These are phyloP conservation scores for Enteromius unitaeniatus DNA, from an alignment of 2,797 vertebrate species.

Conservation along the genomic window DNA sequence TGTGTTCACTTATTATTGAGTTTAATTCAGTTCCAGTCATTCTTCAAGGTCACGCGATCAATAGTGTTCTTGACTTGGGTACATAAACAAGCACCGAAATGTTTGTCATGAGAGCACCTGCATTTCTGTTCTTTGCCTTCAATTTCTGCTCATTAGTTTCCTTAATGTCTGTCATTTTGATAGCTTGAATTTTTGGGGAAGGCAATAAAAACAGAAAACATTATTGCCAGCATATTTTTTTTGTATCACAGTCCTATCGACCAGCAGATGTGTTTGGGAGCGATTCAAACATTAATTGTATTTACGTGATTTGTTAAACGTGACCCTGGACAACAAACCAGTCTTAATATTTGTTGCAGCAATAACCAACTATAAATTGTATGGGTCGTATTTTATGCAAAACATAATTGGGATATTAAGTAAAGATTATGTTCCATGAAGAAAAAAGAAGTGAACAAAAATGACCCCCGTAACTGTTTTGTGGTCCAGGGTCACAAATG, in stretches of 20 bases:
- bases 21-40: background rate
- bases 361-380: too few species aligned
- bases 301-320: background rate
- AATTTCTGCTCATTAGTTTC: background rate
- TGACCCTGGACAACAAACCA: background rate
- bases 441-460: background rate
- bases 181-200: background rate
- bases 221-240: background rate
- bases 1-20: background rate
- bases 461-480: background rate
- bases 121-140: background rate
- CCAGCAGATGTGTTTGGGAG: background rate
- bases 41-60: background rate
- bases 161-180: background rate
- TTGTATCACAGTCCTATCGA: background rate
- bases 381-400: too few species aligned
- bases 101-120: background rate
- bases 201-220: background rate
- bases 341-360: background rate
- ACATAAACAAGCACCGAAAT: background rate
- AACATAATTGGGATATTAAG: too few species aligned
- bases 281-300: background rate
- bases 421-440: background rate
- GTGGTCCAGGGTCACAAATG: background rate
- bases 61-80: background rate